Evolutionary conservation across 2,113 vertebrate genomes (phyloP).

Genomic region (Lagopus leucura): DNA sequence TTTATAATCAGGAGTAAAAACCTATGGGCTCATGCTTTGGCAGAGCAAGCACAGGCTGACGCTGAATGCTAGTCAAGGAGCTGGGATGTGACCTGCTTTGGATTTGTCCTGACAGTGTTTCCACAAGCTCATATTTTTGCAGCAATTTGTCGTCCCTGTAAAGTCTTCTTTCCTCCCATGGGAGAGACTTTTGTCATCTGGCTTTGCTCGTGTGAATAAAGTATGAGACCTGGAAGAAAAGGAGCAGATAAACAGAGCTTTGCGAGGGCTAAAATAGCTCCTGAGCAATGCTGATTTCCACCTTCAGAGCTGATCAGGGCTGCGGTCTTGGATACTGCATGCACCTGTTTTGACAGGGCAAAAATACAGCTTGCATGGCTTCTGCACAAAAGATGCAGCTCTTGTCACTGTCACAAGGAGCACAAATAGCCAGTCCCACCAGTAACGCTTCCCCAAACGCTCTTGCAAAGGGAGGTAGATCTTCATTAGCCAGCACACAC

Average conservation of each 20-base stretch:
- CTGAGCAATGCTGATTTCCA: not conserved
- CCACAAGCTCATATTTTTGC: not conserved
- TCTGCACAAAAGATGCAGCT: not conserved
- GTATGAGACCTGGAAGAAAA: not conserved
- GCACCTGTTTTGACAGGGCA: not conserved
- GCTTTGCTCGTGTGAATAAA: not conserved
- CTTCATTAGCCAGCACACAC: not conserved
- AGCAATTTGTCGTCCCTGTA: not conserved
- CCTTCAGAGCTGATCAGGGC: not conserved
- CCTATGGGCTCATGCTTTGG: fast-evolving
- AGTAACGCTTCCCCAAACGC: not conserved
- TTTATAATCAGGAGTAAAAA: not conserved
- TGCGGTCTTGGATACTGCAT: not conserved
- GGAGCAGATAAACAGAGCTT: not conserved
- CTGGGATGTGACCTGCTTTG: not conserved
- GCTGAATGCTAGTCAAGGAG: fast-evolving
- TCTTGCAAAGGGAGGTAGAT: not conserved
- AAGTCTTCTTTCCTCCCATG: not conserved
- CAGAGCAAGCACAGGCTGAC: not conserved
- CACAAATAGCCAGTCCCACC: not conserved
- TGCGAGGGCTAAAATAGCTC: not conserved
- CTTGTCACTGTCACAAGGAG: not conserved
- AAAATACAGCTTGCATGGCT: fast-evolving
- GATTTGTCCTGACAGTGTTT: not conserved
- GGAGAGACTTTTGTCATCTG: not conserved